phyloP scores from a whole-genome alignment of 2,113 vertebrate genomes.

The Rhipidura dahli region DNA sequence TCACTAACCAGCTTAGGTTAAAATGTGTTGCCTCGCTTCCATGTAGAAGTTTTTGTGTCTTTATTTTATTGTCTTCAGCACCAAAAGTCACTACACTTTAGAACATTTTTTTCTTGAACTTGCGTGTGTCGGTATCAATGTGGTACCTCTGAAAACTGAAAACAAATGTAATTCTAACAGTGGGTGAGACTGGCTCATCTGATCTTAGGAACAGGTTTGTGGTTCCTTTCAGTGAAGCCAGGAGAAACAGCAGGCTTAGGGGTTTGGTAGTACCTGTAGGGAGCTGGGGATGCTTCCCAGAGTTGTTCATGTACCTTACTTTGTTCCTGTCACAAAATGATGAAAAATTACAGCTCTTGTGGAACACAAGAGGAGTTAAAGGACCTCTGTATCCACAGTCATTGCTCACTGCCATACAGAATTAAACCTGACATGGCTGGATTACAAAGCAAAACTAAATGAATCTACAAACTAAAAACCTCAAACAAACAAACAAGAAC shows the following conservation, averaged over 20 bases:
- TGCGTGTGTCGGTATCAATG: accelerated
- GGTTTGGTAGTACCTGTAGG: background rate
- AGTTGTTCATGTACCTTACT: background rate
- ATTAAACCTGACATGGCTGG: background rate
- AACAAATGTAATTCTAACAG: background rate
- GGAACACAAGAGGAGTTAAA: background rate
- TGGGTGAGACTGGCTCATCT: background rate
- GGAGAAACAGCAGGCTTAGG: background rate
- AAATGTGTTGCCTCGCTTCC: background rate
- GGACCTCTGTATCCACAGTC: background rate
- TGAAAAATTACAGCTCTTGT: background rate
- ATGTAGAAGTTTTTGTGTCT: background rate
- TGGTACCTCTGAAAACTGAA: background rate
- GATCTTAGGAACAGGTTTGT: background rate
- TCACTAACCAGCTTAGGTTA: background rate
- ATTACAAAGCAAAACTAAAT: background rate
- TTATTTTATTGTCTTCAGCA: background rate
- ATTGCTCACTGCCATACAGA: background rate
- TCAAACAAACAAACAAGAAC: background rate
- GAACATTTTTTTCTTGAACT: background rate
- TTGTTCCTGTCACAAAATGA: background rate
- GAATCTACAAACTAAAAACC: background rate
- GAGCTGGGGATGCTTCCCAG: background rate
- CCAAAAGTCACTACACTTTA: background rate
- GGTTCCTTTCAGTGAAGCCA: background rate